A percentile compares a stretch with the other conserved stretches of the same genome.
Conservation (phyloP, 2,113 vertebrate genomes). For the Vidua chalybeata region DNA sequence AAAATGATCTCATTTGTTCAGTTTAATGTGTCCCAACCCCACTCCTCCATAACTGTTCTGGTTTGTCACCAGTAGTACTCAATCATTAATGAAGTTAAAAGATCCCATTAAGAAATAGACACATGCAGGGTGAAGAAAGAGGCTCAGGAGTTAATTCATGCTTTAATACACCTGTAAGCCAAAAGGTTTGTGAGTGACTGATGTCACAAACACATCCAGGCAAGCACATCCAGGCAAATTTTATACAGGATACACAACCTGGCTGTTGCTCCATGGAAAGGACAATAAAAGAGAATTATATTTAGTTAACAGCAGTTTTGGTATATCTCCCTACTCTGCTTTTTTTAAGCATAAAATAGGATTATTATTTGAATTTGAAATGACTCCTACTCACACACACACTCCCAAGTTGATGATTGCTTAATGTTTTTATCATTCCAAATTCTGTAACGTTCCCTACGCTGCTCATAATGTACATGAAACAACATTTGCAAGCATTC, state of each 20-base stretch:
- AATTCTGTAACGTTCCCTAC: not conserved
- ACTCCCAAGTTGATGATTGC: not conserved
- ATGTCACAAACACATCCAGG: not conserved
- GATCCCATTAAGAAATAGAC: not conserved
- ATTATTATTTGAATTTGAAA: not conserved
- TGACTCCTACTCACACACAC: not conserved
- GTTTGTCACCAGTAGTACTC: not conserved
- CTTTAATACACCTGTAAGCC: not conserved
- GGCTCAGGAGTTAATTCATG: rapidly evolving
- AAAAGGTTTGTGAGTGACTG: not conserved
- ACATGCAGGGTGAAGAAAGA: not conserved
- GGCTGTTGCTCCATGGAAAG: not conserved
- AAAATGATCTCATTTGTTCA: not conserved
- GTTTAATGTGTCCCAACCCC: not conserved
- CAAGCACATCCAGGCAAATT: not conserved
- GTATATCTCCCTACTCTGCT: not conserved
- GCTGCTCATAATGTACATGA: not conserved
- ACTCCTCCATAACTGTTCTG: not conserved
- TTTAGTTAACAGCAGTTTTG: not conserved
- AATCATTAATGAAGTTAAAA: not conserved
- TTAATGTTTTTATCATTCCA: not conserved
- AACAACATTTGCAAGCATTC: not conserved
- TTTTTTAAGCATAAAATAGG: not conserved
- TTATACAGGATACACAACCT: not conserved
- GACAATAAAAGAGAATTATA: not conserved